phyloP scores from a whole-genome alignment of 2,797 vertebrate genomes.

The Erethizon dorsatum region DNA sequence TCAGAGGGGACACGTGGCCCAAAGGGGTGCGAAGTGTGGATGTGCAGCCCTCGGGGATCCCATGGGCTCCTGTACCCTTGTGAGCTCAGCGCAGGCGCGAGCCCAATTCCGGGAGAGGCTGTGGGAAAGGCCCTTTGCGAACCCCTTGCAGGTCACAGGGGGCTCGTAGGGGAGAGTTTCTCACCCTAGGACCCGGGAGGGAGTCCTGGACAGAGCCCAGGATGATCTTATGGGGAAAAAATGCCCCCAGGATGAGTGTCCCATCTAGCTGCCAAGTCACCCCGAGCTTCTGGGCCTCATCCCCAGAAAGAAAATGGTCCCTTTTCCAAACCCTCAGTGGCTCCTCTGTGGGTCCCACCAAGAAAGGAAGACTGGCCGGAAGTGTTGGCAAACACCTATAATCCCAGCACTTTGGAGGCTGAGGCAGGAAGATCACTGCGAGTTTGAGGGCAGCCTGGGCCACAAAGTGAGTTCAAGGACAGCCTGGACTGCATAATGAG shows the following conservation, averaged over 20 bases:
- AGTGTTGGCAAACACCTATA: neutral
- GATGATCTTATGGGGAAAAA: conserved; percentile 88
- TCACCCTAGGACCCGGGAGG: conserved; percentile 72
- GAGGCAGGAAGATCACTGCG: neutral
- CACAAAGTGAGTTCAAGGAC: no score
- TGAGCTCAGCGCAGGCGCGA: neutral
- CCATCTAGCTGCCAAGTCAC: conserved; percentile 68
- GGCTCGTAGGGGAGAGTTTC: conserved; percentile 64
- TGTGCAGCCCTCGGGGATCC: rapidly evolving
- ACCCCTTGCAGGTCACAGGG: conserved; percentile 67
- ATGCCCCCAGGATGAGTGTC: conserved; percentile 84
- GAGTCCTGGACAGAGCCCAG: conserved; percentile 82
- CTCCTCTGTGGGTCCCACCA: neutral
- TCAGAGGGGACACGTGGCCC: neutral
- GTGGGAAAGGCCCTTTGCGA: conserved; percentile 80
- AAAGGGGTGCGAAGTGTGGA: rapidly evolving
- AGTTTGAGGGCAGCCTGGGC: neutral
- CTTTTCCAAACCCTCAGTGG: neutral
- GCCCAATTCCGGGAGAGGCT: conserved; percentile 1
- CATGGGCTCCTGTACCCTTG: neutral
- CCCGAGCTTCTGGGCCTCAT: conserved; percentile 49
- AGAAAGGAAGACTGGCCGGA: neutral
- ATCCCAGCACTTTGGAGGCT: neutral
- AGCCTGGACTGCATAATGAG: neutral
- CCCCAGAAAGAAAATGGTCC: conserved; percentile 39